Base-by-base conservation (phyloP, 2,797 vertebrate species). In the Catamblyrhynchus diadema region DNA sequence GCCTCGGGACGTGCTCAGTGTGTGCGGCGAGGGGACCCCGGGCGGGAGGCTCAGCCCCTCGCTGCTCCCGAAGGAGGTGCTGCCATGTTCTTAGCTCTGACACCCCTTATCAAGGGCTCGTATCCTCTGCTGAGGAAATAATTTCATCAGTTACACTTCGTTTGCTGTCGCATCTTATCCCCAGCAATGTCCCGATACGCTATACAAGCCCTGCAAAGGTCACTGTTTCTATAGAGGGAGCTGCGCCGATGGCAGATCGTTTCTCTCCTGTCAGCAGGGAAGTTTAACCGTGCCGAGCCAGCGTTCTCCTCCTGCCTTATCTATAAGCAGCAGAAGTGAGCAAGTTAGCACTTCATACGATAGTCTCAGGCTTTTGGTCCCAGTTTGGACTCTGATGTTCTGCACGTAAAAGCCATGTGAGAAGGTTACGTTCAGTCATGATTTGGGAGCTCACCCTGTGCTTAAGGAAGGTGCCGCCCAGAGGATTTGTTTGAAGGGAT, bases 71-170 rank as follows among this genome's bases (percentile, higher is more conserved):
- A 3, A 9, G 73, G 71, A 64, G 62, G 3, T 44, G 62, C 88
- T 70, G 74, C 65, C 70, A 3, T 27, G 30, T 37, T 6, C 65
- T 7, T 14, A 7, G 54, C 53, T 13, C 65, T 35, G 65, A 10
- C 47, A 9, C 12, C 42, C 45, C 5, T 0, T 8, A 1, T 20
- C 39, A 2, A 32, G 39, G 65, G 48, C 33, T 77, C 5, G 1
- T 42, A 1, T 45, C 2, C 22, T 19, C 28, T 35, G 16, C 30
- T 60, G 5, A 51, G 24, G 73, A 74, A n/a, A 20, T 45, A 1
- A 9, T 45, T 18, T 25, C 10, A 18, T 47, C 19, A 2, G 27
- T 74, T 81, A 9, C 14, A 2, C 0, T 23, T 56, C 48, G 33
- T 90, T 79, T 85, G 60, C 19, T 79, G 79, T 32, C 18, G 39